Evolutionary conservation across 2,888 invertebrate genomes (phyloP), one percentile per base, ranked within the genome.

Genomic region (Leptodirus hochenwartii): DNA sequence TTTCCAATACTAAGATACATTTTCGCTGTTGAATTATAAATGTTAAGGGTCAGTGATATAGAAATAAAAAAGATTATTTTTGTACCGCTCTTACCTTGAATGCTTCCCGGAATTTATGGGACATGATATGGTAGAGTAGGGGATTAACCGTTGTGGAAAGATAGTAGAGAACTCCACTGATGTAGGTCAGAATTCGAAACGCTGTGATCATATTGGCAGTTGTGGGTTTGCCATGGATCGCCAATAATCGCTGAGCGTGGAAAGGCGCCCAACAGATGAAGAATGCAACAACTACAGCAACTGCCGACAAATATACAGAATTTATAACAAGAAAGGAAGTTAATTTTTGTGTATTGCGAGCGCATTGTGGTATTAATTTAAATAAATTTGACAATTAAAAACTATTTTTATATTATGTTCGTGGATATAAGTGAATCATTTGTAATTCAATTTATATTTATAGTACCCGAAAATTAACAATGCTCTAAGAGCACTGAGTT

Each of bases 211-310:
- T 53, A 43, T 35, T 53, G 44, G 25, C 39, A 43, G 41, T 35
- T 13, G 26, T 39, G 9, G 32, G 22, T 12, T 40, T 35, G 41
- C 27, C 61, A 53, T 85, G 76, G 35, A 78, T 72, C 5, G 77
- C 78, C 34, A 85, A 65, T 27, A 93, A 65, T 8, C 93, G 64
- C 51, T 93, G 93, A 1, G 85, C 79, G 55, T 93, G 91, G 57
- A 90, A 91, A 2, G 93, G 91, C 1, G 82, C 82, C 82, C 82
- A 84, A 55, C 87, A 88, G 15, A 85, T 61, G 58, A 81, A 82
- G 54, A 82, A 82, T 2, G 88, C 85, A 44, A 85, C 80, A 34
- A 90, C 90, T 3, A 91, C 78, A 33, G 87, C 84, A 44, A 81
- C 81, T 80, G 69, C 34, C 61, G 59, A 35, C 50, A 41, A 38